Evolutionary conservation across 2,797 vertebrate genomes (phyloP).

Genomic region (Megaceryle alcyon): DNA sequence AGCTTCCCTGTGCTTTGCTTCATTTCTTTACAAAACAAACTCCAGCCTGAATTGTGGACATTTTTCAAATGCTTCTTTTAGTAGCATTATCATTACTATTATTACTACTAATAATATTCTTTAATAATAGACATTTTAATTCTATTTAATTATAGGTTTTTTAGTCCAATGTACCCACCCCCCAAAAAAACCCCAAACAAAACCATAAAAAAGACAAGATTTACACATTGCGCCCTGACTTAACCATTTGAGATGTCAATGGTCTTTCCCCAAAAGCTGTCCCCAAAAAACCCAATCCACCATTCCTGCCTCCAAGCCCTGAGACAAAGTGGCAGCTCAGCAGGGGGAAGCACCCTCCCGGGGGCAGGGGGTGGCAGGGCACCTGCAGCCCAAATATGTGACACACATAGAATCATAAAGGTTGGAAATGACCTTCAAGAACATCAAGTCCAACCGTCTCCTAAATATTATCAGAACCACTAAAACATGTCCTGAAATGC

Average conservation of each 20-base stretch:
- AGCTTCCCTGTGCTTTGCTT: not conserved
- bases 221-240: not conserved
- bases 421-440: too few species aligned
- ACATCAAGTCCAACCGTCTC: too few species aligned
- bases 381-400: rapidly evolving
- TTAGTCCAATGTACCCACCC: not conserved
- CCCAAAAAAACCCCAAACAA: not conserved
- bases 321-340: not conserved
- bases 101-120: not conserved
- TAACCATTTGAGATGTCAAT: not conserved
- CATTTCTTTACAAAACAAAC: not conserved
- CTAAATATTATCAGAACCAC: too few species aligned
- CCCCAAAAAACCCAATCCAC: not conserved
- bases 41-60: not conserved
- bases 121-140: not conserved
- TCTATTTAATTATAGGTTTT: not conserved
- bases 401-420: not conserved
- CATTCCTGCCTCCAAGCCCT: not conserved
- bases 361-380: not conserved
- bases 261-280: not conserved
- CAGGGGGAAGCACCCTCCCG: too few species aligned
- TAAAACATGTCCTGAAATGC: too few species aligned
- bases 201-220: not conserved
- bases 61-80: not conserved
- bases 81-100: not conserved